Evolutionary conservation across 2,888 invertebrate genomes (phyloP), one percentile per base, ranked within the genome.

Genomic region (Julus scanicus): DNA sequence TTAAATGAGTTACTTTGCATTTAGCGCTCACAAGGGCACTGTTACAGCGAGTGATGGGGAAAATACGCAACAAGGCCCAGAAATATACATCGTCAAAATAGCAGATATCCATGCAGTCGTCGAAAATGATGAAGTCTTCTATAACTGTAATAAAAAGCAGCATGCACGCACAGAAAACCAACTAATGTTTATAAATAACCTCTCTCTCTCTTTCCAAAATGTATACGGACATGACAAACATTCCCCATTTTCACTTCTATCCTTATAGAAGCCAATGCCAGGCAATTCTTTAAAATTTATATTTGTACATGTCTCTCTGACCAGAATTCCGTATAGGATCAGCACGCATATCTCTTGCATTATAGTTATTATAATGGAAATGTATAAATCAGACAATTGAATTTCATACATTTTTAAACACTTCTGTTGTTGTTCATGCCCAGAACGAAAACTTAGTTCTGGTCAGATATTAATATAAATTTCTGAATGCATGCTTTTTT

Each of bases 1-100:
- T 84, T 44, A 84, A 84, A 84, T 84, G 84, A 84, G 84, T 84
- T 48, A 48, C 84, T 84, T 84, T 84, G 84, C 84, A 84, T 84
- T 84, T 84, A 84, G 84, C 40, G 48, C 48, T 48, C 84, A 29
- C 84, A 15, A 40, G 84, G 84, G 84, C 84, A 40, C 84, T 44
- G 84, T 84, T 84, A 48, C 71, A 71, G 71, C 71, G 71, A 71
- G 71, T 71, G 71, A 71, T 71, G 71, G 71, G 20, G n/a, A 71
- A 29, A 71, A 71, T 8, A 20, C 11, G 71, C 20, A 29, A 29
- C 71, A 71, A 8, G 29, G 29, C 8, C 71, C 71, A 71, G 13
- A 71, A 71, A 71, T 71, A 71, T 29, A 71, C 71, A 71, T 71
- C 71, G 71, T 71, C 71, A 71, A 71, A 71, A 71, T 71, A 71